Evolutionary conservation across 2,888 invertebrate species (phyloP).

Genomic region (Erebia palarica): DNA sequence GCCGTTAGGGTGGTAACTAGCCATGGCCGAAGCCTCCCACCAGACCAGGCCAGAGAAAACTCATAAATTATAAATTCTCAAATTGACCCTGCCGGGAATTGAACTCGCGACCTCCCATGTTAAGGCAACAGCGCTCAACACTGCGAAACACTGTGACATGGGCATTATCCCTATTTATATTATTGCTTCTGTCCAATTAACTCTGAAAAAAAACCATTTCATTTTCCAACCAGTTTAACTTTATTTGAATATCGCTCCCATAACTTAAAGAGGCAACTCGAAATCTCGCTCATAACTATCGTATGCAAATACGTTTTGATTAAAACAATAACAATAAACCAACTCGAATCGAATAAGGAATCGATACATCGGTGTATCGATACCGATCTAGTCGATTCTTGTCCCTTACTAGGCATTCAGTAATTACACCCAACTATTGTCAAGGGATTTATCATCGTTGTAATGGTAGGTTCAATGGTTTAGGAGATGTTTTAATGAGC

Average conservation of each 20-base stretch:
- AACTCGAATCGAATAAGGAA: slow-evolving; percentile 70
- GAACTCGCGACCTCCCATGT: too few species aligned
- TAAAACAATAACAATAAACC: slow-evolving; percentile 72
- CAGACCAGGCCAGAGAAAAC: too few species aligned
- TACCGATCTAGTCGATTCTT: slow-evolving; percentile 69
- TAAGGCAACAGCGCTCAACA: too few species aligned
- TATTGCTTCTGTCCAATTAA: slow-evolving; percentile 18
- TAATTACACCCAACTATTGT: slow-evolving; percentile 74
- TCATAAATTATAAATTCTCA: too few species aligned
- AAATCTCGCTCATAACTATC: slow-evolving; percentile 43
- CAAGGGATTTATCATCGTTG: slow-evolving; percentile 61
- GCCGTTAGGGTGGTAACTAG: too few species aligned
- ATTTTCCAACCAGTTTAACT: slow-evolving; percentile 37
- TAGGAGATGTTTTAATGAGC: slow-evolving; percentile 44
- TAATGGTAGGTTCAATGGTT: slow-evolving; percentile 37
- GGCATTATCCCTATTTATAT: background rate
- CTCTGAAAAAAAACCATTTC: slow-evolving; percentile 16
- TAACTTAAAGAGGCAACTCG: slow-evolving; percentile 35
- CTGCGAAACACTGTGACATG: too few species aligned
- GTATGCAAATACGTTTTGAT: slow-evolving; percentile 69
- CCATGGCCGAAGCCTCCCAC: too few species aligned
- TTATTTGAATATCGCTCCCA: slow-evolving; percentile 30
- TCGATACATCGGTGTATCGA: slow-evolving; percentile 60
- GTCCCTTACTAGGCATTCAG: slow-evolving; percentile 72
- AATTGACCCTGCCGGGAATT: too few species aligned